These are phyloP conservation scores for Takifugu ocellatus DNA, from an alignment of 2,797 vertebrate species.

Conservation along the genomic window DNA sequence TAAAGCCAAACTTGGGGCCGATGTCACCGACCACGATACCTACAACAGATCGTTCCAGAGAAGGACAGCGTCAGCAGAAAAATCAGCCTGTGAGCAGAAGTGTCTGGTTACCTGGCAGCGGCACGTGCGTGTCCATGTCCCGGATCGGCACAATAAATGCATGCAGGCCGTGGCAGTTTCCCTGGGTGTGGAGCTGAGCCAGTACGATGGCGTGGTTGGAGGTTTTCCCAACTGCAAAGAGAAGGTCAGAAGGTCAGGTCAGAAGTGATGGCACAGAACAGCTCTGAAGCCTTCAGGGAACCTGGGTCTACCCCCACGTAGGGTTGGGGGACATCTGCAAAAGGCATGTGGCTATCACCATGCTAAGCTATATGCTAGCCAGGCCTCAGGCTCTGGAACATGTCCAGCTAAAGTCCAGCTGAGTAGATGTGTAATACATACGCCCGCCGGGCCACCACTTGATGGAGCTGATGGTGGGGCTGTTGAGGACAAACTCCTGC, in stretches of 20 bases:
- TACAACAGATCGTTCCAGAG: constrained; percentile 14
- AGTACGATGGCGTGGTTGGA: constrained; percentile 94
- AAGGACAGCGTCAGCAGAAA: not conserved
- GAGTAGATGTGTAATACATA: constrained; percentile 70
- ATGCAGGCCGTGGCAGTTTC: constrained; percentile 86
- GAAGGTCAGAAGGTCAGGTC: not conserved
- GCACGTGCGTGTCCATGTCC: constrained; percentile 84
- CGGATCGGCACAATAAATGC: constrained; percentile 95
- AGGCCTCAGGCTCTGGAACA: not conserved
- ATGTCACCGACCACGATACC: constrained; percentile 93
- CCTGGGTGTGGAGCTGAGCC: constrained; percentile 91
- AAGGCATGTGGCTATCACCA: too few species aligned
- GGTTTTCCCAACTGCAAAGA: constrained; percentile 88
- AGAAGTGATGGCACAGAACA: not conserved
- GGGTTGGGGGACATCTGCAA: too few species aligned
- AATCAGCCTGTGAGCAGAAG: fast-evolving
- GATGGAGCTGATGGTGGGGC: constrained; percentile 94
- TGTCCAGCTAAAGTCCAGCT: too few species aligned
- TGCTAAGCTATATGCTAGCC: not conserved
- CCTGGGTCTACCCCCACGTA: not conserved
- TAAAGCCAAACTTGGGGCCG: constrained; percentile 95
- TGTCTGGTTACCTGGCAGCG: constrained; percentile 84
- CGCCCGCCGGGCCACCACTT: constrained; percentile 99
- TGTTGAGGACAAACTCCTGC: constrained; percentile 94
- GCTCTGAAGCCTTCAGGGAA: too few species aligned